Evolutionary conservation across 2,797 vertebrate genomes (phyloP).

Genomic region (Cirrhinus mrigala): DNA sequence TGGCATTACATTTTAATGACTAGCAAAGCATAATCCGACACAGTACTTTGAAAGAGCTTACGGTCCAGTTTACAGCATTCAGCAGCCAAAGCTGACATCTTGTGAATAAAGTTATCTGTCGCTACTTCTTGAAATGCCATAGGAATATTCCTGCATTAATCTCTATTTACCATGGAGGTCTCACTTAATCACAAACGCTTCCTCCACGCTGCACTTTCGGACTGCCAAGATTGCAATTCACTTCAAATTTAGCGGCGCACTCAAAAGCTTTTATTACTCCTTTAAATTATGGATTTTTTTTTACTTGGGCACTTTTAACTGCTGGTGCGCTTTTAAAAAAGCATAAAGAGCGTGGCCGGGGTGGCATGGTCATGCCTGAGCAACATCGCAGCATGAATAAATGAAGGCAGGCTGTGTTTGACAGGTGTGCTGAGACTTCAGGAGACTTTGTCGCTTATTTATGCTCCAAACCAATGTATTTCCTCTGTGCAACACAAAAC

Average conservation of each 20-base stretch:
- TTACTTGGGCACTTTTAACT: constrained; percentile 21
- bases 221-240: constrained; percentile 17
- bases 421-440: constrained; percentile 14
- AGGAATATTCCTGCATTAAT: constrained; percentile 58
- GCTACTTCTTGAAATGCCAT: constrained; percentile 44
- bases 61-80: constrained; percentile 59
- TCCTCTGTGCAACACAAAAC: background rate
- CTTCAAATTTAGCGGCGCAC: constrained; percentile 25
- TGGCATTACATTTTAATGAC: constrained; percentile 66
- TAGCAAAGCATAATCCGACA: constrained; percentile 56
- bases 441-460: background rate
- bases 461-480: background rate
- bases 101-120: constrained; percentile 58
- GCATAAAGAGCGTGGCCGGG: background rate
- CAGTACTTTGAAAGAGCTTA: constrained; percentile 58
- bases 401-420: constrained; percentile 8
- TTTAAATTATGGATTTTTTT: constrained; percentile 38
- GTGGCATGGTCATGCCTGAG: constrained; percentile 6
- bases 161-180: constrained; percentile 53
- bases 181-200: constrained; percentile 39
- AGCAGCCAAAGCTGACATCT: constrained; percentile 51
- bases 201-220: constrained; percentile 5
- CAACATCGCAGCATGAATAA: background rate
- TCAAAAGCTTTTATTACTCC: constrained; percentile 33
- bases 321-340: constrained; percentile 7